These are phyloP conservation scores for Nemapogon koenigi DNA, from an alignment of 2,888 invertebrate species.

Conservation along the genomic window DNA sequence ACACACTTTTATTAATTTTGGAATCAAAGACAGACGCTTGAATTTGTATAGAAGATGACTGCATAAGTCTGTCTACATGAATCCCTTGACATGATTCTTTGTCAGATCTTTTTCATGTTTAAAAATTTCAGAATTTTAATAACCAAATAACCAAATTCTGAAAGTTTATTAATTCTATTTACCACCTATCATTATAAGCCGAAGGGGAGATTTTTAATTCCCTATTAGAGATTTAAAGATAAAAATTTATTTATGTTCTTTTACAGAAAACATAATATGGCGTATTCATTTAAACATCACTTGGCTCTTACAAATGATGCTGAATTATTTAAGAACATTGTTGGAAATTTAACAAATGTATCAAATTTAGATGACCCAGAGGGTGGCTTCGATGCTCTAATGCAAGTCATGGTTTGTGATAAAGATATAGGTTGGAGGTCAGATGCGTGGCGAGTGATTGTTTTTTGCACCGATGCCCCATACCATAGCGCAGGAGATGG, in stretches of 20 bases:
- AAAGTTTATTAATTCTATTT: too few relatives aligned
- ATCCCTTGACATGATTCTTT: too few relatives aligned
- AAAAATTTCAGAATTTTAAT: too few relatives aligned
- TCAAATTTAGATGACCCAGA: constrained; percentile 76
- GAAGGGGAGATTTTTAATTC: constrained; percentile 35
- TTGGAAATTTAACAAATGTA: constrained; percentile 34
- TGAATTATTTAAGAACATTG: constrained; percentile 38
- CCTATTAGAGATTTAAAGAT: constrained; percentile 10
- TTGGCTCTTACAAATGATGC: constrained; percentile 69
- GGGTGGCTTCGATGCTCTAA: constrained; percentile 85
- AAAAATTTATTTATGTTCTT: constrained; percentile 15
- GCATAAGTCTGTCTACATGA: too few relatives aligned
- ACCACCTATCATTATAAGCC: too few relatives aligned
- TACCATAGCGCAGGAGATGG: constrained; percentile 87
- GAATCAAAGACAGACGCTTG: too few relatives aligned
- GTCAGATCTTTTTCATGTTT: too few relatives aligned
- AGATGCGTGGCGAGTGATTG: constrained; percentile 73
- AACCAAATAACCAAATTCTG: too few relatives aligned
- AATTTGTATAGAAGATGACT: too few relatives aligned
- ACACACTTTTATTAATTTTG: too few relatives aligned
- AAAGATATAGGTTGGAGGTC: constrained; percentile 77
- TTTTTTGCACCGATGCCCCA: constrained; percentile 80
- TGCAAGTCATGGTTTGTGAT: constrained; percentile 81
- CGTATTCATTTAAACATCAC: constrained; percentile 70
- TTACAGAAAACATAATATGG: constrained; percentile 64